Base-by-base conservation (phyloP, 2,113 vertebrate species). In the Bujurquina vittata region DNA sequence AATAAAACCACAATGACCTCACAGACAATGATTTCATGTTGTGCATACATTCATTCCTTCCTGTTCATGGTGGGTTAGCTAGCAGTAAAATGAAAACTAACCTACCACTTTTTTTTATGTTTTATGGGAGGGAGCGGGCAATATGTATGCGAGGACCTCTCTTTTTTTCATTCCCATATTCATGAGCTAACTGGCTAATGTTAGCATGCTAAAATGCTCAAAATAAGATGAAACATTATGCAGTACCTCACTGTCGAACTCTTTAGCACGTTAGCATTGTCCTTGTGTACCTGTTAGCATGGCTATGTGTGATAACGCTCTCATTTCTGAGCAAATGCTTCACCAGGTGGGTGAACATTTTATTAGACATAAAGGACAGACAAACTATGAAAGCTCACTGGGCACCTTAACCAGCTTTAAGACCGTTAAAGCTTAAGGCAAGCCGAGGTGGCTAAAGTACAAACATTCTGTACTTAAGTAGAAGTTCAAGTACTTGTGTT, bases 1-100 rank as follows among this genome's bases (percentile, higher is more conserved):
- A 63, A 15, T 22, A 75, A 89, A 81, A 77, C 40, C 15, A 82
- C 87, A 76, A 43, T 37, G 49, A 59, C 29, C 37, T 69, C 55
- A 17, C 73, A 77, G 61, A 75, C 75, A 35, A 33, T 4, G 54
- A 40, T 40, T 7, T 20, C 56, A 15, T 62, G 26, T 31, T 65
- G 15, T 26, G 23, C 7, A 74, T 29, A 33, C 15, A 7, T 77
- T 72, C 23, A 35, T 37, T 78, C 3, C 22, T 23, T 63, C 29
- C 20, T 26, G 26, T 72, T 62, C 4, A 12, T 59, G 23, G 37
- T 9, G 26, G 33, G 40, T 31, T 2, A 52, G 43, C 65, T 20
- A 17, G 65, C 17, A 52, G 43, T 69, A 69, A 69, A 69, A 49
- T 8, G 29, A 69, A 69, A 69, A 49, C 8, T 29, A 49, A 10